A percentile compares a stretch with the other conserved stretches of the same genome.
These are phyloP conservation scores for Drosophila ficusphila DNA, from an alignment of 1,140 invertebrate genomes.

Conservation along the genomic window DNA sequence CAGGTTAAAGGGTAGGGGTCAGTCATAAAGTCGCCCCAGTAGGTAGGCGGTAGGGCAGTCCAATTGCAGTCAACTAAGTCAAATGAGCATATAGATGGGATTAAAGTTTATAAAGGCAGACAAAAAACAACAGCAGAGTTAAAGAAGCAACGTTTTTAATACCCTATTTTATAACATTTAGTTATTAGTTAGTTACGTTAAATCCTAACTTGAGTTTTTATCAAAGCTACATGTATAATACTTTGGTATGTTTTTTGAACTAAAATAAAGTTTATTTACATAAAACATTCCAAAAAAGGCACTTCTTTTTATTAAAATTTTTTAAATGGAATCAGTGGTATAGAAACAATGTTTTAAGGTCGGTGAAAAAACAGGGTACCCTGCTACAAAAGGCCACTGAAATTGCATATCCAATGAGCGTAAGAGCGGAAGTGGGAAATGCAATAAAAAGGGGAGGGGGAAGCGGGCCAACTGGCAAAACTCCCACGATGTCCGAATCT, in stretches of 20 bases:
- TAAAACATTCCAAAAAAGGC: no score
- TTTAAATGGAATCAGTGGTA: no score
- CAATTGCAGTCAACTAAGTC: conserved; percentile 31
- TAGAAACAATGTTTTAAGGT: neutral
- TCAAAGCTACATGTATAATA: no score
- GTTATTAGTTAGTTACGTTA: no score
- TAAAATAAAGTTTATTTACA: no score
- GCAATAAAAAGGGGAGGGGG: conserved; percentile 9
- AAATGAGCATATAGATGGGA: conserved; percentile 61
- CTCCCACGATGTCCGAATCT: conserved; percentile 63
- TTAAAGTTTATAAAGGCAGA: conserved; percentile 45
- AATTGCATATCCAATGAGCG: conserved; percentile 22
- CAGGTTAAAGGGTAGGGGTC: conserved; percentile 17
- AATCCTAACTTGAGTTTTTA: neutral
- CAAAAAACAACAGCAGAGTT: conserved; percentile 24
- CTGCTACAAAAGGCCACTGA: neutral
- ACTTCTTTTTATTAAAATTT: no score
- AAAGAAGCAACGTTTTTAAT: neutral
- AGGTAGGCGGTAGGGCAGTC: conserved; percentile 25
- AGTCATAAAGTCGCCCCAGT: conserved; percentile 52
- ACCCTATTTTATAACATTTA: neutral
- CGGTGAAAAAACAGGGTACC: neutral
- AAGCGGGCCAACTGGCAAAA: conserved; percentile 50
- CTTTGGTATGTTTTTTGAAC: no score
- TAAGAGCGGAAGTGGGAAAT: conserved; percentile 42